Evolutionary conservation across 2,113 vertebrate species (phyloP).

Genomic region (Orycteropus afer): DNA sequence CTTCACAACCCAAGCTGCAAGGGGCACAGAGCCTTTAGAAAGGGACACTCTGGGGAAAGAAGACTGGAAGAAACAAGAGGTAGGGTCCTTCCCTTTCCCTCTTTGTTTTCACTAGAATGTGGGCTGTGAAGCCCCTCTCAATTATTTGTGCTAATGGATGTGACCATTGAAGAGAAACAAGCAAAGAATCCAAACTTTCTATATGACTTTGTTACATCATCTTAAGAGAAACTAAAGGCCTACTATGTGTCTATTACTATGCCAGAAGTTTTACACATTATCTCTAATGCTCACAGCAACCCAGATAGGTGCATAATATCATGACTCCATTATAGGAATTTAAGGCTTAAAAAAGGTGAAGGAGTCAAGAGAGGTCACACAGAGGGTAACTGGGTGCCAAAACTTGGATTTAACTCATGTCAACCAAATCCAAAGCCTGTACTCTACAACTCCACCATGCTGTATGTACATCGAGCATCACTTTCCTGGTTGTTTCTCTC

Average conservation of each 20-base stretch:
- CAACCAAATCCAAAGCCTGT: not conserved
- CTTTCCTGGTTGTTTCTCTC: not conserved
- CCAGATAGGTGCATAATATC: not conserved
- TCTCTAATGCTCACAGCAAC: not conserved
- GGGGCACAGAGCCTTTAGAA: not conserved
- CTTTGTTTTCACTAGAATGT: not conserved
- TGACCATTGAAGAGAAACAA: not conserved
- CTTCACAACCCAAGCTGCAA: not conserved
- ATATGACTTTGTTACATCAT: not conserved
- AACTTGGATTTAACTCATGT: not conserved
- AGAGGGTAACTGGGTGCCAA: not conserved
- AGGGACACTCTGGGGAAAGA: not conserved
- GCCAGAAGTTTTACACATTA: not conserved
- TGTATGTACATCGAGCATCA: not conserved
- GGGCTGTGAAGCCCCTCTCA: not conserved
- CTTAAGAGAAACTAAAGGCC: conserved; percentile 1
- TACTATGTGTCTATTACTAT: not conserved
- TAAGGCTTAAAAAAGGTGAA: not conserved
- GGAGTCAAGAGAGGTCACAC: not conserved
- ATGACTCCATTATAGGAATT: not conserved
- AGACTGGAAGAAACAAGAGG: not conserved
- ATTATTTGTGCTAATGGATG: not conserved
- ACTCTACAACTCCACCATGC: not conserved
- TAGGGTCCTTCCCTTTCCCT: not conserved
- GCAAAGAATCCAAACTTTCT: not conserved